Conservation (phyloP, 1,140 invertebrate species). For the Chironomus tepperi region DNA sequence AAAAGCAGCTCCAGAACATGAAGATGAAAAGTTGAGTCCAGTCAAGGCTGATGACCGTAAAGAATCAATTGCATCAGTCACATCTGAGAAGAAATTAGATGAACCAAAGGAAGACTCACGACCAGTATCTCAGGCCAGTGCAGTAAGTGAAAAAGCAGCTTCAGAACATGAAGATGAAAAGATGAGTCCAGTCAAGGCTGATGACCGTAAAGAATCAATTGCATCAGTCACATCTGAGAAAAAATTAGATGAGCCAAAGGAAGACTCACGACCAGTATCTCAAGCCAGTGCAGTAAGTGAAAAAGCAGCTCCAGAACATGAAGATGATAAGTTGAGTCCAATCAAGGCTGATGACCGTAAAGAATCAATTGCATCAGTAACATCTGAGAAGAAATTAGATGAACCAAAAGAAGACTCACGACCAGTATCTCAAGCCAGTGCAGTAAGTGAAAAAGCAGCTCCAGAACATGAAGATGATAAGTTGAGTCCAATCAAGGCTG, state of each 20-base stretch:
- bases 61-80: not conserved
- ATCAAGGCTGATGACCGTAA: not conserved
- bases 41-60: not conserved
- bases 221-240: conserved; percentile 17
- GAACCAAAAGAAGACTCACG: conserved; percentile 24
- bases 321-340: not conserved
- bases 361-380: not conserved
- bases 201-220: not conserved
- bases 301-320: not conserved
- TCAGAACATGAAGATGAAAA: not conserved
- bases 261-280: not conserved
- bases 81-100: not conserved
- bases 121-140: not conserved
- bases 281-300: not conserved
- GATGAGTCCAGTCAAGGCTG: not conserved
- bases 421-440: not conserved
- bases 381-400: conserved; percentile 12
- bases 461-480: not conserved
- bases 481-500: not conserved
- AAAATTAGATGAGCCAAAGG: not conserved
- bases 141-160: not conserved
- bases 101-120: not conserved
- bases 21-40: not conserved
- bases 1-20: not conserved
- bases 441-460: not conserved